phyloP scores from a whole-genome alignment of 2,888 invertebrate species.

The Sylvicola cinctus region DNA sequence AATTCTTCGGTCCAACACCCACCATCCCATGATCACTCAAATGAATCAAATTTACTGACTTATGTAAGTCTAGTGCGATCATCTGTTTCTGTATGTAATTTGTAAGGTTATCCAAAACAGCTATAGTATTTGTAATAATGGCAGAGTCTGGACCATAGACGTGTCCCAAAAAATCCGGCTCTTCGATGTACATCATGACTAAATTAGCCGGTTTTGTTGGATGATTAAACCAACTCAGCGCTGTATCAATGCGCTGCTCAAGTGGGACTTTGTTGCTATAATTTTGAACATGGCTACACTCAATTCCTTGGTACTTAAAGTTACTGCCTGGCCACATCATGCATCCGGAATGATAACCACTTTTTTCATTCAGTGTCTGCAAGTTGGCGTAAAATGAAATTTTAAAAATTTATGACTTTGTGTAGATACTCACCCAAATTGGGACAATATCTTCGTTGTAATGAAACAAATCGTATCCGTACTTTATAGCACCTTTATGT shows the following conservation, averaged over 20 bases:
- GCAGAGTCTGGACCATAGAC: slow-evolving; percentile 31
- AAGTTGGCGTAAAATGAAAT: slow-evolving; percentile 12
- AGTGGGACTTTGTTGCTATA: slow-evolving; percentile 27
- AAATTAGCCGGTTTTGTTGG: slow-evolving; percentile 41
- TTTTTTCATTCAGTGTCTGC: slow-evolving; percentile 34
- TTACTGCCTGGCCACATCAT: slow-evolving; percentile 52
- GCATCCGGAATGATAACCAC: slow-evolving; percentile 34
- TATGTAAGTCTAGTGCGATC: slow-evolving; percentile 25
- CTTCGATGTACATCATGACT: slow-evolving; percentile 44
- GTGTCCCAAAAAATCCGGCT: slow-evolving; percentile 46
- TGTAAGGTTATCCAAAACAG: slow-evolving; percentile 30
- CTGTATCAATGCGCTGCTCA: slow-evolving; percentile 32
- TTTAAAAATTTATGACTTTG: slow-evolving; percentile 1
- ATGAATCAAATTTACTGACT: slow-evolving; percentile 40
- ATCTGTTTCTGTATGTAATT: slow-evolving; percentile 35
- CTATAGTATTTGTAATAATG: slow-evolving; percentile 20
- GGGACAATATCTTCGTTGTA: slow-evolving; percentile 31
- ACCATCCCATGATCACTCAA: slow-evolving; percentile 57
- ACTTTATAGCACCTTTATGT: slow-evolving; percentile 14
- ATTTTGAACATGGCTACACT: slow-evolving; percentile 24
- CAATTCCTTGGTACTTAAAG: slow-evolving; percentile 28
- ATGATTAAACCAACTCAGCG: slow-evolving; percentile 31
- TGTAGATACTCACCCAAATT: slow-evolving; percentile 31
- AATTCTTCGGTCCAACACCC: slow-evolving; percentile 28
- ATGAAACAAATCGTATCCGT: slow-evolving; percentile 30